phyloP scores from a whole-genome alignment of 2,113 vertebrate species.

The Aldabrachelys gigantea region DNA sequence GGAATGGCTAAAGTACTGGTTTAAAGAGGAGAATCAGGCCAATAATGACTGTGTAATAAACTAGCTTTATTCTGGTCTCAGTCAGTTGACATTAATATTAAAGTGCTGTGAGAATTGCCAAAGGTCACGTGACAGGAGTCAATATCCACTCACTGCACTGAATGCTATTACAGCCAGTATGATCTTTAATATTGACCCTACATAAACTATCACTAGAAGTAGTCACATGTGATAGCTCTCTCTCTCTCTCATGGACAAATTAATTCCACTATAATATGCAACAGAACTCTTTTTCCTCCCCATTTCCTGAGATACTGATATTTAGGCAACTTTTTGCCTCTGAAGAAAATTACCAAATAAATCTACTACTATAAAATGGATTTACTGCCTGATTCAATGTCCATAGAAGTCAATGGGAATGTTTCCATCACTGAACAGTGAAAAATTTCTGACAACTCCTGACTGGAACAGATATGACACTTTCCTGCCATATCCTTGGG shows the following conservation, averaged over 20 bases:
- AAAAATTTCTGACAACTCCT: constrained; percentile 22
- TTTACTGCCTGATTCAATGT: background rate
- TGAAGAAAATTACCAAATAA: background rate
- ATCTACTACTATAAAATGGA: background rate
- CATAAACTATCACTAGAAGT: background rate
- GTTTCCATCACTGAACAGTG: background rate
- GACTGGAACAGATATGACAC: background rate
- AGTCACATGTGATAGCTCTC: background rate
- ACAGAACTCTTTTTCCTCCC: background rate
- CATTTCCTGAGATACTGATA: background rate
- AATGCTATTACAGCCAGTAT: background rate
- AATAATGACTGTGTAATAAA: background rate
- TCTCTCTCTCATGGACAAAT: background rate
- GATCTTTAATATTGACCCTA: background rate
- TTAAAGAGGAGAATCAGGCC: background rate
- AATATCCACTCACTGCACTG: background rate
- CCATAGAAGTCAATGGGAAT: background rate
- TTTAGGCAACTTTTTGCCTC: background rate
- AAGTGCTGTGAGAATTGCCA: background rate
- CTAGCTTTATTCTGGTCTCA: background rate
- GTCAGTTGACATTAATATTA: background rate
- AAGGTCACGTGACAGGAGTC: background rate
- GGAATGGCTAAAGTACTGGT: background rate
- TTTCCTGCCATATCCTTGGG: background rate
- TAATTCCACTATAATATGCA: background rate